A percentile compares a stretch with the other conserved stretches of the same genome.
These are phyloP conservation scores for Lamellibrachia columna DNA, from an alignment of 2,888 invertebrate genomes.

Conservation along the genomic window DNA sequence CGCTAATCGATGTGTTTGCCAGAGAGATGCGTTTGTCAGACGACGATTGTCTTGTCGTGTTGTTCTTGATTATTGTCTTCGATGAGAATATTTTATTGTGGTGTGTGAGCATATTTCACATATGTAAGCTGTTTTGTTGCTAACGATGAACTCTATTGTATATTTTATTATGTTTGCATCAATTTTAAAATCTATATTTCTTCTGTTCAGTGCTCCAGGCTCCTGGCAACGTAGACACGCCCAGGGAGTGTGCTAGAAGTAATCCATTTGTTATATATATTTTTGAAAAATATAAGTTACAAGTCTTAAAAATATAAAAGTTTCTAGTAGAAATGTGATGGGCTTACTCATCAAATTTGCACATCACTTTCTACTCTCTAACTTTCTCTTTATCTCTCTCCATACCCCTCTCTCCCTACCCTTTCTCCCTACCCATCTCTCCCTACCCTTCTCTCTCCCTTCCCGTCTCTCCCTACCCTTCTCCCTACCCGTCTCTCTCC, in stretches of 20 bases:
- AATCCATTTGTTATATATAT: not conserved
- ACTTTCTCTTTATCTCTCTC: not conserved
- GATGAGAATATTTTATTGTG: slow-evolving; percentile 9
- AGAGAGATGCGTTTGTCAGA: not conserved
- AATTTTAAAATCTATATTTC: not conserved
- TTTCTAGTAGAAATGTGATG: not conserved
- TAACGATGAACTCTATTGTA: not conserved
- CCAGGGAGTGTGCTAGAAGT: not conserved
- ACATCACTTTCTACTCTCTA: no score
- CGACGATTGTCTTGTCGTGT: not conserved
- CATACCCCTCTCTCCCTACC: not conserved
- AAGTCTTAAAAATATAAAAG: not conserved
- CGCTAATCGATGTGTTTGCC: not conserved
- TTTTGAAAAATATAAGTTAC: not conserved
- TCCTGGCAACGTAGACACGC: not conserved
- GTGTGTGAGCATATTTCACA: not conserved
- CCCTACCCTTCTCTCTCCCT: no score
- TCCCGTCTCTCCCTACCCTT: no score
- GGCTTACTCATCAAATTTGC: not conserved
- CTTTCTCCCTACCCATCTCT: not conserved
- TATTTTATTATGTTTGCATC: not conserved
- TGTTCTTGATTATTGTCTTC: not conserved
- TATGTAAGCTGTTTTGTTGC: not conserved
- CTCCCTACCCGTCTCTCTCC: no score
- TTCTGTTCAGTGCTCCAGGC: not conserved